phyloP scores from a whole-genome alignment of 2,888 invertebrate genomes.

The Apoderus coryli region DNA sequence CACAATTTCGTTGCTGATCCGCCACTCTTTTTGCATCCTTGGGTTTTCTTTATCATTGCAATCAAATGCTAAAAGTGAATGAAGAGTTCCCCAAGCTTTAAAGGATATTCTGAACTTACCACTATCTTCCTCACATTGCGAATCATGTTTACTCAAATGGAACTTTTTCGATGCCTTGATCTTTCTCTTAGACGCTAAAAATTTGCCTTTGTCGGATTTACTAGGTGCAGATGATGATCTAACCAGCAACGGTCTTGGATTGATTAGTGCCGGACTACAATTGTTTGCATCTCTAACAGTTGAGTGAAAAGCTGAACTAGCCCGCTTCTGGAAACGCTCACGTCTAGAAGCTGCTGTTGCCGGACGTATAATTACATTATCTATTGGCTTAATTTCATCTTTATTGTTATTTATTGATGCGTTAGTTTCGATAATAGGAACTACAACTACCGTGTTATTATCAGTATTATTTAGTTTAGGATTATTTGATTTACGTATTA shows the following conservation, averaged over 20 bases:
- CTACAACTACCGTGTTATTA: conserved; percentile 23
- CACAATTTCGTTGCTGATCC: conserved; percentile 34
- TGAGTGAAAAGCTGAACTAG: conserved; percentile 28
- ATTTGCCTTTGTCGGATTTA: conserved; percentile 17
- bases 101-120: too few species aligned
- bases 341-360: conserved; percentile 26
- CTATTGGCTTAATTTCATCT: conserved; percentile 16
- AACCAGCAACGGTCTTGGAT: conserved; percentile 25
- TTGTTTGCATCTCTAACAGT: conserved; percentile 21
- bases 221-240: conserved; percentile 27
- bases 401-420: too few species aligned
- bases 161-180: conserved; percentile 21
- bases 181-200: conserved; percentile 25
- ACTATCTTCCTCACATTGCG: too few species aligned
- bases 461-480: too few species aligned
- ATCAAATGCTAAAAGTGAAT: too few species aligned
- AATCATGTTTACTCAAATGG: too few species aligned
- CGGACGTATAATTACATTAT: conserved; percentile 25
- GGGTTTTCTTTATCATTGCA: too few species aligned
- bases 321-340: conserved; percentile 29
- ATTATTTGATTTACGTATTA: too few species aligned
- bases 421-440: conserved; percentile 23
- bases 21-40: too few species aligned
- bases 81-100: too few species aligned
- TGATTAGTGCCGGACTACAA: too few species aligned